A percentile compares a stretch with the other conserved stretches of the same genome.
Conservation (phyloP, 2,888 invertebrate genomes). For the Agonopterix arenella region DNA sequence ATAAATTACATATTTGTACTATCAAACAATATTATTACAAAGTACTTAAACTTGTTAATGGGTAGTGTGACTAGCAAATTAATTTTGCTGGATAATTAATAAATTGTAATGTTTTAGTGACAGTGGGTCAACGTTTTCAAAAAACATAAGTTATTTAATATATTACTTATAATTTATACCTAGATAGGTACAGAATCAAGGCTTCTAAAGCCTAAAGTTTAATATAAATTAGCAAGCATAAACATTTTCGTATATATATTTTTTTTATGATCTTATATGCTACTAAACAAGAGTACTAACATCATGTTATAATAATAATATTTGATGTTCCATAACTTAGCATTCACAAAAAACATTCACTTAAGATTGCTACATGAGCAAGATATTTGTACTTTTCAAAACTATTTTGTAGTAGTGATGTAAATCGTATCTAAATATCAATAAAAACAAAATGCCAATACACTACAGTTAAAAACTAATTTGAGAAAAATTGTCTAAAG, state of each 20-base stretch:
- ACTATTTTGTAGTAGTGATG: constrained; percentile 22
- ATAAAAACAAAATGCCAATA: constrained; percentile 42
- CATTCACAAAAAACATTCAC: background rate
- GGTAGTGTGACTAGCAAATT: constrained; percentile 72
- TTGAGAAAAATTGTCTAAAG: constrained; percentile 40
- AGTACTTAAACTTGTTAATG: constrained; percentile 69
- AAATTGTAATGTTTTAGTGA: constrained; percentile 56
- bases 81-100: constrained; percentile 60
- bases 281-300: constrained; percentile 43
- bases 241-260: constrained; percentile 14
- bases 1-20: constrained; percentile 77
- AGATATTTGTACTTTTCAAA: constrained; percentile 66
- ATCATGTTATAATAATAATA: constrained; percentile 32
- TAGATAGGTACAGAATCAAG: constrained; percentile 55
- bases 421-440: constrained; percentile 13
- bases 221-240: constrained; percentile 37
- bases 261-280: constrained; percentile 29
- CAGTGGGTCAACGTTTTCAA: constrained; percentile 61
- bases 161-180: constrained; percentile 44
- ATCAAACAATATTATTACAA: constrained; percentile 72
- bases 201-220: constrained; percentile 31
- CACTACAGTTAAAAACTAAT: constrained; percentile 39
- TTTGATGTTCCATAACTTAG: background rate
- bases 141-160: constrained; percentile 41
- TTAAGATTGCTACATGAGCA: constrained; percentile 64